Percentiles rank a stretch among this genome's conserved stretches.
Conservation (phyloP, 2,113 vertebrate genomes). For the Candoia aspera region DNA sequence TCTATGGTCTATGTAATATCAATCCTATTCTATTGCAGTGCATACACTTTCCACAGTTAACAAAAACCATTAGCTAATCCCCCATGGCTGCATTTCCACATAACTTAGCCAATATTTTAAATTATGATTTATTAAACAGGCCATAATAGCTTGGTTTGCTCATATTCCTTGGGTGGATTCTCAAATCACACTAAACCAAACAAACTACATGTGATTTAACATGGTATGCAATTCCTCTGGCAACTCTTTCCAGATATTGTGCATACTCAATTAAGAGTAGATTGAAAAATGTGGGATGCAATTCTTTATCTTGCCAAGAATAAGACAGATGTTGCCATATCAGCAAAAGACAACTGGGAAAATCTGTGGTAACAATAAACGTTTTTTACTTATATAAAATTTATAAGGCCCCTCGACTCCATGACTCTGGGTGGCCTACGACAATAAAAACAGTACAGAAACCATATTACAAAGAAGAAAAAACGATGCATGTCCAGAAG, state of each 20-base stretch:
- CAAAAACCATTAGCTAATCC: neutral
- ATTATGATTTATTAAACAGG: neutral
- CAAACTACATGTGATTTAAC: neutral
- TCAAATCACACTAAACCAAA: neutral
- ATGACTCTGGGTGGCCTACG: neutral
- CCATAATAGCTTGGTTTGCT: neutral
- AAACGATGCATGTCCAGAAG: neutral
- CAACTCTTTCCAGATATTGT: neutral
- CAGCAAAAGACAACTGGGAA: neutral
- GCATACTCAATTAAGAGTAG: neutral
- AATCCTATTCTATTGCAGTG: neutral
- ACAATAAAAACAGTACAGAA: neutral
- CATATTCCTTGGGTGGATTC: neutral
- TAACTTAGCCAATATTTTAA: neutral
- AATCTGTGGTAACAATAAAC: neutral
- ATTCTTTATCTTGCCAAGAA: neutral
- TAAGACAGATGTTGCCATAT: neutral
- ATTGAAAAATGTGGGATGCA: neutral
- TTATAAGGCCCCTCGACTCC: neutral
- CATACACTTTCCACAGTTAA: neutral
- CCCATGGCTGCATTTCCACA: neutral
- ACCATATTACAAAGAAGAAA: neutral
- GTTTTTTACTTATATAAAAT: neutral
- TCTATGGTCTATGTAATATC: neutral
- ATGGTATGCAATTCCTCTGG: neutral